Base-by-base conservation (phyloP, 2,888 invertebrate species). In the Sympetrum striolatum region DNA sequence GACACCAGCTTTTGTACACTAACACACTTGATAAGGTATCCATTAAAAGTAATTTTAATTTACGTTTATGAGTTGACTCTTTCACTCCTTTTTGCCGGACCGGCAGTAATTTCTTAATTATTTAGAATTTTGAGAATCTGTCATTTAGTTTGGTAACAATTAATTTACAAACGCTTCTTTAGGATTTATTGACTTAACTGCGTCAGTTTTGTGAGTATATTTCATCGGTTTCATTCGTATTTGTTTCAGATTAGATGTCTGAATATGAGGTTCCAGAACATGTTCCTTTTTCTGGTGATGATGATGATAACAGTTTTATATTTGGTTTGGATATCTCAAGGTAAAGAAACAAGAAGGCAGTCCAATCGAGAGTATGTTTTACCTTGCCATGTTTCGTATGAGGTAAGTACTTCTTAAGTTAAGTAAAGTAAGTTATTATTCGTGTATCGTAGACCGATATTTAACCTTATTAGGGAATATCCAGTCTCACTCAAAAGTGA, bases 221-320 rank as follows among this genome's bases (percentile, higher is more conserved):
- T 31, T 58, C 35, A 35, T 82, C 14, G 15, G n/a, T 37, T 22
- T 37, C 39, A 14, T 18, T 18, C 31, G 1, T 80, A 0, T 58
- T 64, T 37, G n/a, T 86, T 86, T 86, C 86, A 86, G 86, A 39
- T 86, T 86, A 37, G 58, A 86, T 60, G 86, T 86, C 86, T 86
- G 60, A 86, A 39, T 86, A 86, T 86, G 86, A 35, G 86, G 86
- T 64, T 90, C 80, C 90, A 90, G 60, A 90, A 90, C 31, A 90
- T 90, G 90, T 90, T 90, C 58, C 53, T 90, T 8, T 80, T 80
- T 60, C 37, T 81, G 14, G 53, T 90, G 81, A 81, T 80, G 79
- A 90, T 81, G 79, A 90, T 90, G 90, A 31, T 90, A 22, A 90
- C 80, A 31, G 39, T 90, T 58, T 37, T 60, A 48, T 90, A 90